Base-by-base conservation (phyloP, 2,113 vertebrate species). In the Nipponia nippon region DNA sequence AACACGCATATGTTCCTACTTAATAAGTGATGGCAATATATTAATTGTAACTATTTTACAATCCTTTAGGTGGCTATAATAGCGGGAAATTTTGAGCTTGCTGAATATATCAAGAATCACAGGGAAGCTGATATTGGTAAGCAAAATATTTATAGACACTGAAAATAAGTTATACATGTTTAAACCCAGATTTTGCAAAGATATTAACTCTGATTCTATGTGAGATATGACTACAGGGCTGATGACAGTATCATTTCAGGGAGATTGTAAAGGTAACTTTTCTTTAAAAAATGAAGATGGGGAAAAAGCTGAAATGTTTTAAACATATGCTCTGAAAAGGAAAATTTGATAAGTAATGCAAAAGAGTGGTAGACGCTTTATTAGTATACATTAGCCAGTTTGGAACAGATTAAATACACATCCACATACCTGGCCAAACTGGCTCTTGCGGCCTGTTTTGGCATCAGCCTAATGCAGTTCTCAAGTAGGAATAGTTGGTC, bases 31-130 rank as follows among this genome's bases (percentile, higher is more conserved):
- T n/a, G 5, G 9, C 26, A 44, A 25, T 3, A 1, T 59, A 67
- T 78, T 95, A 93, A 97, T 77, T 69, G 69, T 87, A 14, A 72
- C 23, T 87, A 4, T 56, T 87, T 90, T 95, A 17, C 75, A 9
- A 63, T 96, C 93, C 94, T 93, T 77, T 98, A 99, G 99, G 99
- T 99, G 75, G 99, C 99, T n/a, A 99, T 99, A 83, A 99, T 99
- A 46, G 99, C 99, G 0, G 99, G 99, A 44, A 99, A 99, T 97
- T 99, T 99, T 96, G 99, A 99, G 94, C 98, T 99, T 34, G 99
- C 99, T 4, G 99, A 99, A 90, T 99, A 99, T 90, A 99, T 99
- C 97, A 99, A 99, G 98, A 99, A 99, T 97, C 99, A 99, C 97
- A 99, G 98, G 97, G 99, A 99, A 86, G 98, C 98, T 7, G 99